Base-by-base conservation (phyloP, 1,140 invertebrate species). In the Elymnias hypermnestra region DNA sequence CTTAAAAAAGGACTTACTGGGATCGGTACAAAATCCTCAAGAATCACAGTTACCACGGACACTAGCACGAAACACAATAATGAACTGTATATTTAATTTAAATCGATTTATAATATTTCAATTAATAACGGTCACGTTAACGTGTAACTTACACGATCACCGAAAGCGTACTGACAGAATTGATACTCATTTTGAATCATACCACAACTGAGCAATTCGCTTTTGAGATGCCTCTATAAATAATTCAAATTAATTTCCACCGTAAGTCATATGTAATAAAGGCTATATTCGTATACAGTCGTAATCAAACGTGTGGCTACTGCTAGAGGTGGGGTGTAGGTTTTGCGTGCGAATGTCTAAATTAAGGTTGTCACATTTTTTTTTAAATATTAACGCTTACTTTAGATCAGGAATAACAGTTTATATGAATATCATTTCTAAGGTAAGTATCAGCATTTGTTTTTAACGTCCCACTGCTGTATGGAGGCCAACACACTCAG, bases 61-160 rank as follows among this genome's bases (percentile, higher is more conserved):
- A 51, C 26, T 21, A 43, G 18, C 48, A 51, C 23, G 29, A 41
- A 39, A 39, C 44, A 47, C 44, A 29, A 42, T 10, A 28, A 28
- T 15, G 19, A 18, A 29, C 13, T 29, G 13, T 29, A 4, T 8
- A 13, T 4, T 12, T 26, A 26, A 26, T 37, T 36, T 21, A 15
- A 46, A 46, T 46, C 25, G 25, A 29, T 46, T 46, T 38, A 12
- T 21, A 46, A 46, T 38, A 23, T 28, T 28, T 29, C 28, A 8
- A 31, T n/a, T 22, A 25, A 35, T 21, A 23, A 14, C 21, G 14
- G 13, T 12, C 7, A 6, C 17, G 22, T 29, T 39, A 31, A 31
- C 48, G 35, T 25, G 15, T 26, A 21, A 14, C 26, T 35, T 15
- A 10, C 2, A 10, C 48, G 21, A 39, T 25, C 14, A 9, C 5